Base-by-base conservation (phyloP, 2,888 invertebrate genomes). In the Amiota minor region DNA sequence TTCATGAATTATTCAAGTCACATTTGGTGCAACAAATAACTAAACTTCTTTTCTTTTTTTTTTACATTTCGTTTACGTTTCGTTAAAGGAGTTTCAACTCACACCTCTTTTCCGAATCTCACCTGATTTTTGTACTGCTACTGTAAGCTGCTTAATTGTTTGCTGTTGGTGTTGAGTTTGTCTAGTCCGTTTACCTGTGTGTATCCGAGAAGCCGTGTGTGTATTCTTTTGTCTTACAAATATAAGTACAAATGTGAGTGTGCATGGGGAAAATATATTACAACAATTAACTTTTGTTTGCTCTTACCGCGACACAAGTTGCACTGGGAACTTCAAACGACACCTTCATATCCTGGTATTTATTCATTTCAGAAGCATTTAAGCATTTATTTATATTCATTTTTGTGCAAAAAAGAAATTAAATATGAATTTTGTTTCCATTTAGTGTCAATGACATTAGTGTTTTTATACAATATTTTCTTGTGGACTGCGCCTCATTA, bases 251-350 rank as follows among this genome's bases (percentile, higher is more conserved):
- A 35, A 35, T 55, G 55, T 20, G 53, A 55, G 49, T 68, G 23
- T 61, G 67, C 72, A 56, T 79, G 80, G 75, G 76, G 75, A 74
- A 64, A 72, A 77, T 79, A 77, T 76, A 78, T 80, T 80, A 77
- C 69, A 78, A 78, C 80, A 77, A 79, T 78, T 81, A 78, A 77
- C 76, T 77, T 79, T 69, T 76, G 77, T 62, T 81, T 77, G 67
- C 67, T 14, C 16, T 18, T 16, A 45, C 18, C 59, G 59, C 20
- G n/a, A 50, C 53, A n/a, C 53, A n/a, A 12, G 12, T 1, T 50
- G n/a, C 3, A 50, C 53, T 4, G 53, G n/a, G 53, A 50, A n/a
- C 12, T 12, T n/a, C 53, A 50, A n/a, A 10, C 14, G 12, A 35
- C 20, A 49, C 65, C 47, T 49, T 16, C 65, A 46, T 65, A 10